phyloP scores from a whole-genome alignment of 2,113 vertebrate genomes.

The Nibea albiflora region DNA sequence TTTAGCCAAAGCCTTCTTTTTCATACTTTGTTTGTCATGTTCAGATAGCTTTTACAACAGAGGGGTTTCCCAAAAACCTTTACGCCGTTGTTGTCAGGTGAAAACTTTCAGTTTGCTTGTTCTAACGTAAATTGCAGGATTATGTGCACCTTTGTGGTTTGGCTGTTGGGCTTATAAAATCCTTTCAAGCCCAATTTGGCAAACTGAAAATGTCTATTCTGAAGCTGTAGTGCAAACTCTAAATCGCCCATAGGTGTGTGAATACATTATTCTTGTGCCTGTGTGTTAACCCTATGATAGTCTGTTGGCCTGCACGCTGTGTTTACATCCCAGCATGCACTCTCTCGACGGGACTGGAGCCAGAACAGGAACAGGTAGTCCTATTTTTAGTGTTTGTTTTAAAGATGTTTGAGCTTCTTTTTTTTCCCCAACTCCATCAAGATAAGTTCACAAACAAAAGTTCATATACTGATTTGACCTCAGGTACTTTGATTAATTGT shows the following conservation, averaged over 20 bases:
- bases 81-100: not conserved
- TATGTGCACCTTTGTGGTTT: slow-evolving; percentile 38
- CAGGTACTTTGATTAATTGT: slow-evolving; percentile 40
- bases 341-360: not conserved
- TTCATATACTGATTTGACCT: slow-evolving; percentile 24
- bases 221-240: slow-evolving; percentile 2
- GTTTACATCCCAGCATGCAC: slow-evolving; percentile 31
- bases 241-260: not conserved
- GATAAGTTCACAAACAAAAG: slow-evolving; percentile 34
- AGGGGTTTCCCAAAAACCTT: not conserved
- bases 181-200: slow-evolving; percentile 17
- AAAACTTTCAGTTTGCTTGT: slow-evolving; percentile 14
- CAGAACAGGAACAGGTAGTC: not conserved
- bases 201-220: slow-evolving; percentile 33
- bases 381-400: slow-evolving; percentile 20
- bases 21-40: not conserved
- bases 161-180: slow-evolving; percentile 36
- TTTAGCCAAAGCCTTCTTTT: not conserved
- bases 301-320: not conserved
- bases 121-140: slow-evolving; percentile 30
- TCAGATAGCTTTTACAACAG: not conserved
- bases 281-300: not conserved
- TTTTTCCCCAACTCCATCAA: not conserved
- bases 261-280: not conserved
- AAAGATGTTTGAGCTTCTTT: not conserved